Base-by-base conservation (phyloP, 1,140 invertebrate species). In the Solen grandis region DNA sequence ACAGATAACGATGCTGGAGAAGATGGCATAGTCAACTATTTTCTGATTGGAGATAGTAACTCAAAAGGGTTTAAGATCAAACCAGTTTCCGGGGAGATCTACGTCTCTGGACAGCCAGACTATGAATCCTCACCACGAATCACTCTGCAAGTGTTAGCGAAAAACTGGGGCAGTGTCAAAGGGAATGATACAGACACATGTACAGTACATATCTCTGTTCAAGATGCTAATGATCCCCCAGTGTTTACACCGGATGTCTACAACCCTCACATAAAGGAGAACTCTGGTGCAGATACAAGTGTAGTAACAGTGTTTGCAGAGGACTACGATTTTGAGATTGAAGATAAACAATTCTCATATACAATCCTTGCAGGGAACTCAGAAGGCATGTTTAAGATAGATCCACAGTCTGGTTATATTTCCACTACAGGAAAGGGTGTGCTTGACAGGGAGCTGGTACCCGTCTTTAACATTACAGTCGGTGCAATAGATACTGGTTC, bases 121-220 rank as follows among this genome's bases (percentile, higher is more conserved):
- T 94, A 97, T 85, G 97, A 99, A 92, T 97, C 96, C 0, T 97
- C 98, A 90, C 97, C 96, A 89, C 93, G 96, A 70, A 96, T 97
- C 2, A 95, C 97, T 0, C 92, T 99, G 5, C 97, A 96, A 0
- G 97, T 98, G 0, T 94, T 99, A 93, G 97, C 97, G 0, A 99
- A 99, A 93, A 99, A 99, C 91, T 94, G 94, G 55, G 97, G 97
- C 10, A 96, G 97, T 33, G 97, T 99, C 78, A 93, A 95, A 52
- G 97, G 97, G 10, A 98, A 99, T 91, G 97, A 99, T 88, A 98
- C 97, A 0, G 97, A 99, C 90, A 97, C 97, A 90, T 97, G 97
- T 4, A 96, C 97, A 92, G 96, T 99, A 0, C 96, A 97, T 33
- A 96, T 99, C 73, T 96, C 95, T 0, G 96, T 99, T 69, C 96